Conservation (phyloP, 23 tunicate genomes). For the Styela clava region DNA sequence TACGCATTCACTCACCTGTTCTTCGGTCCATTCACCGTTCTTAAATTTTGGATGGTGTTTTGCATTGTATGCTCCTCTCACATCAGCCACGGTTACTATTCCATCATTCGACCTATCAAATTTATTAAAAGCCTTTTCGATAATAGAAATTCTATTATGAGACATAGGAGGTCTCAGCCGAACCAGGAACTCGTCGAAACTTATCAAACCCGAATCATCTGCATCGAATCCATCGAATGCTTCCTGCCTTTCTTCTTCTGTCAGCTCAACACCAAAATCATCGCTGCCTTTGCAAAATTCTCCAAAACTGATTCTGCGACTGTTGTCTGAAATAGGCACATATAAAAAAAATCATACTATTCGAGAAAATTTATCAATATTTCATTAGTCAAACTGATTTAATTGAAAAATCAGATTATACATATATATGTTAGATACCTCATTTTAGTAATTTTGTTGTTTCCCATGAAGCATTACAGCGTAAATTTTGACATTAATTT, state of each 20-base stretch:
- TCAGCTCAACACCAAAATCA: conserved; percentile 24
- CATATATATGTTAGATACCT: too few relatives aligned
- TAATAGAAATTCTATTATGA: not conserved
- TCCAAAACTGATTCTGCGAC: not conserved
- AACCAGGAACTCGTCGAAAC: conserved; percentile 31
- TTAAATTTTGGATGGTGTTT: conserved; percentile 32
- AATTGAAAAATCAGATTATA: too few relatives aligned
- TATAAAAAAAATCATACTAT: too few relatives aligned
- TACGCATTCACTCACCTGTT: conserved; percentile 26
- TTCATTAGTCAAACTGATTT: too few relatives aligned
- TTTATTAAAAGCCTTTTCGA: conserved; percentile 24
- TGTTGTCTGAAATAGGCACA: conserved; percentile 7
- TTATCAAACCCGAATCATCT: conserved; percentile 25
- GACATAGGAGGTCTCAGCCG: conserved; percentile 25
- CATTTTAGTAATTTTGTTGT: too few relatives aligned
- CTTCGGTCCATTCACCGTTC: conserved; percentile 28
- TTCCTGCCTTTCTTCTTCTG: conserved; percentile 27
- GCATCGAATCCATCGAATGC: conserved; percentile 17
- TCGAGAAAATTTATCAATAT: too few relatives aligned
- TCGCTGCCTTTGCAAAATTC: conserved; percentile 27
- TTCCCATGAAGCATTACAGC: too few relatives aligned
- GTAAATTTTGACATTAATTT: too few relatives aligned
- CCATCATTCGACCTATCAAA: conserved; percentile 23
- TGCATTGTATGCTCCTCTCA: conserved; percentile 22
- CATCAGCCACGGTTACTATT: conserved; percentile 14